Percentiles rank a stretch among this genome's conserved stretches.
Evolutionary conservation across 2,888 invertebrate genomes (phyloP).

Genomic region (Drosophila infuscata): DNA sequence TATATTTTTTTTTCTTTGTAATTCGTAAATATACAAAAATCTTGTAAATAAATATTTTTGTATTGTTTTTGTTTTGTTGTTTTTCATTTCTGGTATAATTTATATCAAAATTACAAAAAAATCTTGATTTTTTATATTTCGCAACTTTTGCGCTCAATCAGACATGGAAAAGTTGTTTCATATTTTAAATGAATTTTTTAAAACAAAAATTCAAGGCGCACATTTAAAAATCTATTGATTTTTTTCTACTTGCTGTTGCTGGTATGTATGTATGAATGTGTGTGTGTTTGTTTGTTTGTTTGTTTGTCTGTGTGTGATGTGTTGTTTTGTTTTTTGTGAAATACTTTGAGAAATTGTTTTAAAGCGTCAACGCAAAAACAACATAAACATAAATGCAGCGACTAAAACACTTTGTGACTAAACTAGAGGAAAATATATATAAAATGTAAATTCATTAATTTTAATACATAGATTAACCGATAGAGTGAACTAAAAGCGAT

Average conservation of each 20-base stretch:
- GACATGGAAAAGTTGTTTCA: slow-evolving; percentile 45
- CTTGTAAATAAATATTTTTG: slow-evolving; percentile 61
- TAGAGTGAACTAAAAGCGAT: slow-evolving; percentile 3
- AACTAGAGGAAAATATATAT: slow-evolving; percentile 22
- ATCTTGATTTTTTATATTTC: slow-evolving; percentile 13
- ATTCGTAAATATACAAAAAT: slow-evolving; percentile 66
- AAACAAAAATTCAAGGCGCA: slow-evolving; percentile 77
- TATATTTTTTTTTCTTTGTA: slow-evolving; percentile 13
- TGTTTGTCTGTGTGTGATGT: slow-evolving; percentile 40
- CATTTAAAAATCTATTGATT: background rate
- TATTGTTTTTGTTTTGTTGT: slow-evolving; percentile 25
- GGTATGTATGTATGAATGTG: slow-evolving; percentile 11
- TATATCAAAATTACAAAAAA: slow-evolving; percentile 67
- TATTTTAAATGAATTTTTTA: slow-evolving; percentile 72
- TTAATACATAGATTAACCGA: slow-evolving; percentile 17
- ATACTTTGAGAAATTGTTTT: slow-evolving; percentile 57
- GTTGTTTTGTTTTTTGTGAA: slow-evolving; percentile 33
- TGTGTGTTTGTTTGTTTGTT: slow-evolving; percentile 11
- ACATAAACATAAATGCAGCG: slow-evolving; percentile 64
- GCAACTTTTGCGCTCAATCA: slow-evolving; percentile 54
- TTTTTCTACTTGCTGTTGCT: slow-evolving; percentile 14
- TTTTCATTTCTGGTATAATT: slow-evolving; percentile 57
- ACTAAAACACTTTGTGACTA: slow-evolving; percentile 35
- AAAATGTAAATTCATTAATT: slow-evolving; percentile 44
- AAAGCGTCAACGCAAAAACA: slow-evolving; percentile 44